Conservation (phyloP, 2,797 vertebrate species). For the Anguilla obscura region DNA sequence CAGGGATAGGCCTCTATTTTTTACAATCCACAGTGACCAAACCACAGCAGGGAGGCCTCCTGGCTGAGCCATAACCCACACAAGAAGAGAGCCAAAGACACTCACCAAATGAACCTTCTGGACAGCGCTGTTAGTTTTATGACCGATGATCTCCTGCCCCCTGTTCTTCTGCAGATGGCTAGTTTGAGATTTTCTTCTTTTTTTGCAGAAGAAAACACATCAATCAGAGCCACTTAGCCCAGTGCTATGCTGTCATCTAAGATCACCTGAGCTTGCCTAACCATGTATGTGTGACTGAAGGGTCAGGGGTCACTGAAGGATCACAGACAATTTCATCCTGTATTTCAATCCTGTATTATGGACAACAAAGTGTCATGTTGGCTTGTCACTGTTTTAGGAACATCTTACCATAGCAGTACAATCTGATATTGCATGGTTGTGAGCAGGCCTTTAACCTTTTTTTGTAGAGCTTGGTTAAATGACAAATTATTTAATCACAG, state of each 20-base stretch:
- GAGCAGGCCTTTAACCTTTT: neutral
- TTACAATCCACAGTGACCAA: neutral
- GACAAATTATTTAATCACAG: neutral
- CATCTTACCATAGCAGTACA: neutral
- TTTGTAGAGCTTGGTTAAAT: neutral
- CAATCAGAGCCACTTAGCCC: slow-evolving; percentile 2
- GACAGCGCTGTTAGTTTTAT: neutral
- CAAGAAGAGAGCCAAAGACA: neutral
- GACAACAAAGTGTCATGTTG: neutral
- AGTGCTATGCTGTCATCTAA: neutral
- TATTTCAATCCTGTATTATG: neutral
- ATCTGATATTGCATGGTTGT: neutral
- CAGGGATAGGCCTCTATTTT: neutral
- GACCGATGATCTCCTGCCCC: neutral
- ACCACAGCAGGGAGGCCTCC: neutral
- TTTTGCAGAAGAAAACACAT: neutral
- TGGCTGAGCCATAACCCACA: neutral
- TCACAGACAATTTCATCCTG: neutral
- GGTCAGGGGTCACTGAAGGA: neutral
- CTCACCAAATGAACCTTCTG: neutral
- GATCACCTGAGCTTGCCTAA: slow-evolving; percentile 19
- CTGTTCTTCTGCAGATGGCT: neutral
- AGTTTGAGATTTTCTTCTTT: neutral
- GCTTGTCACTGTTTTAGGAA: neutral
- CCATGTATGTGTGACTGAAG: neutral